These are phyloP conservation scores for Pammene fasciana DNA, from an alignment of 2,888 invertebrate species.

Conservation along the genomic window DNA sequence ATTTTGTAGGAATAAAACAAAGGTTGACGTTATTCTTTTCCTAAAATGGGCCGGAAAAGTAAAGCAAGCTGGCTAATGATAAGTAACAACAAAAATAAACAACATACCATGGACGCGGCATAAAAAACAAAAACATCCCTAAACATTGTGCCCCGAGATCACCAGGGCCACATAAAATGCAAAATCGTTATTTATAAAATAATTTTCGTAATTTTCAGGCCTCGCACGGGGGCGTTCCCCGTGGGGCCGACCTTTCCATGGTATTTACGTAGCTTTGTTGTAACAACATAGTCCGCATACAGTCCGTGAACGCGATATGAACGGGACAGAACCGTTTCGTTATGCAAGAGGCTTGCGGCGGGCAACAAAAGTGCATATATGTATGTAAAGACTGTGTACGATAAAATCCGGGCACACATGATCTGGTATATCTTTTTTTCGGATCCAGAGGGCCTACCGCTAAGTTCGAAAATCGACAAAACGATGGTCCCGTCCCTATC, in stretches of 20 bases:
- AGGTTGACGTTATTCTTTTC: no score
- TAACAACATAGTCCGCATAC: constrained; percentile 1
- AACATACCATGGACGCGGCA: neutral
- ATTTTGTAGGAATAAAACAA: no score
- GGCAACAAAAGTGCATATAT: neutral
- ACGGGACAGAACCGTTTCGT: neutral
- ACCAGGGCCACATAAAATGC: constrained; percentile 18
- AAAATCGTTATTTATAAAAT: constrained; percentile 34
- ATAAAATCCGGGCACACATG: no score
- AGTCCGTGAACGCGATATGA: constrained; percentile 1
- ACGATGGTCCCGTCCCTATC: no score
- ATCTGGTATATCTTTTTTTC: no score
- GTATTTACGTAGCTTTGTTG: constrained; percentile 35
- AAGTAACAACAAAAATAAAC: neutral
- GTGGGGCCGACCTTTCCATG: constrained; percentile 34
- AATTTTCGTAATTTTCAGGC: constrained; percentile 29
- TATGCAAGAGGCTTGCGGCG: neutral
- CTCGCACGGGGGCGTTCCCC: constrained; percentile 16
- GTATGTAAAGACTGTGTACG: no score
- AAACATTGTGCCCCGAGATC: constrained; percentile 1
- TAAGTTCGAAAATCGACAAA: no score
- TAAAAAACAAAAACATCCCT: constrained; percentile 24
- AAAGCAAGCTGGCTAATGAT: neutral
- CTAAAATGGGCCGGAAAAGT: neutral
- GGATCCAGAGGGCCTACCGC: no score